phyloP scores from a whole-genome alignment of 2,888 invertebrate genomes.

The Lymantria dispar region DNA sequence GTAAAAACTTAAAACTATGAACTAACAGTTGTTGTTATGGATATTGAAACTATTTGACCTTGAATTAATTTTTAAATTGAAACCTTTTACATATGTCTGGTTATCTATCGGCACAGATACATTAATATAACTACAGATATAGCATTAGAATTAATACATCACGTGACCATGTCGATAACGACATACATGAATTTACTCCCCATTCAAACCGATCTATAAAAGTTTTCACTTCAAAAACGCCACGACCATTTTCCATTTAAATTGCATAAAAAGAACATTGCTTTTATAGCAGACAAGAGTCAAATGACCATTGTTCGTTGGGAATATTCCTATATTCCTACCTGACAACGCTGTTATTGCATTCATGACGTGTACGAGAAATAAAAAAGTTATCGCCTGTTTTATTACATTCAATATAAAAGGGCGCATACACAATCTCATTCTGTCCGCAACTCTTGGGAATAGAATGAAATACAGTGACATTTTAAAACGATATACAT shows the following conservation, averaged over 20 bases:
- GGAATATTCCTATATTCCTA: neutral
- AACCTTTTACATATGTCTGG: too few relatives aligned
- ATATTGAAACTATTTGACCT: too few relatives aligned
- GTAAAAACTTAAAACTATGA: too few relatives aligned
- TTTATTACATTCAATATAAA: neutral
- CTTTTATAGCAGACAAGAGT: neutral
- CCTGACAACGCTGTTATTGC: neutral
- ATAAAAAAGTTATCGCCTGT: neutral
- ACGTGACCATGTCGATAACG: too few relatives aligned
- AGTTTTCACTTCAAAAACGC: neutral
- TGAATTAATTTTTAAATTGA: too few relatives aligned
- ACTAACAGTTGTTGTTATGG: too few relatives aligned
- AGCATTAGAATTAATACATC: too few relatives aligned
- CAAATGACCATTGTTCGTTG: constrained; percentile 1
- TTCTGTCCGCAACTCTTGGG: neutral
- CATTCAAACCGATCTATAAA: too few relatives aligned
- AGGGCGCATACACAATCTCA: neutral
- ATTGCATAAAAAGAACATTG: neutral
- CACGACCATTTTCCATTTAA: neutral
- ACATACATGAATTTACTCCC: too few relatives aligned
- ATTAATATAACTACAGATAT: too few relatives aligned
- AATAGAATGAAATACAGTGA: neutral
- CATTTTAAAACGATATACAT: too few relatives aligned
- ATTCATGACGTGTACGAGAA: neutral
- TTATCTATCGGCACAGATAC: too few relatives aligned